Conservation (phyloP, 2,113 vertebrate species). For the crab-eating macaque (Macaca fascicularis) region DNA sequence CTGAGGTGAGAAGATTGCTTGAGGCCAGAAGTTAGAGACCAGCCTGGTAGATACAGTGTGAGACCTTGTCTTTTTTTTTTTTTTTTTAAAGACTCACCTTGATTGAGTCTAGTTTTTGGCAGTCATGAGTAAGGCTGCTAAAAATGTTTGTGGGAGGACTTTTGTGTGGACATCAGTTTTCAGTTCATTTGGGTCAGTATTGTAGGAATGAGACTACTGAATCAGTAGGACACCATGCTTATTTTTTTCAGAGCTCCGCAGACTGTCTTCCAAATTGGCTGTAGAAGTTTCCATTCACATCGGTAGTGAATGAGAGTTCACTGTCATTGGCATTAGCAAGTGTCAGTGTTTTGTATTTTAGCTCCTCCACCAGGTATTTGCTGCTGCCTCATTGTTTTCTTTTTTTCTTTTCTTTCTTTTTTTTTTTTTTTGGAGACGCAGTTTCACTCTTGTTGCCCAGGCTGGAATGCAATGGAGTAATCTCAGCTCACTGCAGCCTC, state of each 20-base stretch:
- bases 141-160: not conserved
- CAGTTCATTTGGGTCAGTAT: not conserved
- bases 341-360: not conserved
- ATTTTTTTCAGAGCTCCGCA: not conserved
- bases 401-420: not conserved
- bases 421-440: too few species aligned
- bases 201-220: not conserved
- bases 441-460: too few species aligned
- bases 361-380: not conserved
- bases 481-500: too few species aligned
- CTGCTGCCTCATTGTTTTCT: not conserved
- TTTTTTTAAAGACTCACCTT: not conserved
- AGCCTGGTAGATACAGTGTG: not conserved
- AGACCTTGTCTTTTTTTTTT: too few species aligned
- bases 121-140: not conserved
- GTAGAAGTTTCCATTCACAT: not conserved
- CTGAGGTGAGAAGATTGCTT: not conserved
- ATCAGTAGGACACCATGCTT: not conserved
- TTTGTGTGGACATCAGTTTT: not conserved
- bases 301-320: not conserved
- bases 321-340: not conserved
- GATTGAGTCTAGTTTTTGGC: not conserved
- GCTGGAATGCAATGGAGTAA: too few species aligned
- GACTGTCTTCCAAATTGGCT: not conserved
- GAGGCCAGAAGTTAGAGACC: not conserved